Conservation (phyloP, 2,888 invertebrate species). For the Automeris io region DNA sequence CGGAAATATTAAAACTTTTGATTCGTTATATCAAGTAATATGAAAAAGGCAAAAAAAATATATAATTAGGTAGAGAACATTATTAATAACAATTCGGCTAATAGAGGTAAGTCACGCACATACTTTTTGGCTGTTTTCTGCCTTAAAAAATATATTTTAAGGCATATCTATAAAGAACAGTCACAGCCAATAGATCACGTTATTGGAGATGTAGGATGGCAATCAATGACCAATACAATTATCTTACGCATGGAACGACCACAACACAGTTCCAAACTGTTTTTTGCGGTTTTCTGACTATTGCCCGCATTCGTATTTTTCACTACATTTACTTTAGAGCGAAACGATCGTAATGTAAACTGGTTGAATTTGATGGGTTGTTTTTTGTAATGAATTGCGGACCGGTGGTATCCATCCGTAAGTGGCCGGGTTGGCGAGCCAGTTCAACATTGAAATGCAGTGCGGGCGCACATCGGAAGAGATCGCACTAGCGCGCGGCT, state of each 20-base stretch:
- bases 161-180: slow-evolving; percentile 33
- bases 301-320: slow-evolving; percentile 44
- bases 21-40: no score
- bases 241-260: slow-evolving; percentile 42
- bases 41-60: slow-evolving; percentile 2
- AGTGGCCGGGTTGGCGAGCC: slow-evolving; percentile 45
- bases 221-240: slow-evolving; percentile 53
- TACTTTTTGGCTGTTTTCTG: no score
- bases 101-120: slow-evolving; percentile 20
- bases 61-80: background rate
- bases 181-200: slow-evolving; percentile 15
- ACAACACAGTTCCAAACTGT: slow-evolving; percentile 53
- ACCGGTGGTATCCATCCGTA: slow-evolving; percentile 19
- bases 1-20: background rate
- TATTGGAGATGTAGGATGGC: slow-evolving; percentile 18
- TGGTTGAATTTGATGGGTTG: slow-evolving; percentile 32
- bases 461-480: slow-evolving; percentile 58
- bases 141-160: slow-evolving; percentile 36
- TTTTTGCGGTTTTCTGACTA: slow-evolving; percentile 55
- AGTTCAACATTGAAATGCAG: slow-evolving; percentile 71
- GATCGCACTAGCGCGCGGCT: slow-evolving; percentile 46
- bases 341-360: slow-evolving; percentile 33
- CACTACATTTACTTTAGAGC: slow-evolving; percentile 40
- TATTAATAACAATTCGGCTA: slow-evolving; percentile 9
- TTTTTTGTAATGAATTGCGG: slow-evolving; percentile 14